Percentiles rank a stretch among this genome's conserved stretches.
Conservation (phyloP, 2,113 vertebrate genomes). For the Pituophis catenifer region DNA sequence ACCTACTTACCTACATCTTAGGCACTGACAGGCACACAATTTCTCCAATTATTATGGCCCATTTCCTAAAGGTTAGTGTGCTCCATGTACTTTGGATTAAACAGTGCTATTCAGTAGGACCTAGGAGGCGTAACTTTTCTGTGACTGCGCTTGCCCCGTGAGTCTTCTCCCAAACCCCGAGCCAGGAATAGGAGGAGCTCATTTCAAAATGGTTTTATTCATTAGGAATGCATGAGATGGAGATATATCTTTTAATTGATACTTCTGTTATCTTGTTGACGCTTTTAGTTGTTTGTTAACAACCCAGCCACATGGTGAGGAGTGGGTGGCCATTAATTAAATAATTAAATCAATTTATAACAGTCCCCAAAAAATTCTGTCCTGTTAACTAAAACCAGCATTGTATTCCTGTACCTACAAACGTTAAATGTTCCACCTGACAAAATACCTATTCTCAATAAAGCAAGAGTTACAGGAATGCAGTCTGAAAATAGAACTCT, state of each 20-base stretch:
- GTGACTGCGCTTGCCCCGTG: neutral
- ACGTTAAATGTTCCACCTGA: neutral
- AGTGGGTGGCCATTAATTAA: neutral
- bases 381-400: neutral
- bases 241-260: neutral
- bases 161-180: neutral
- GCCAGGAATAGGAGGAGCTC: neutral
- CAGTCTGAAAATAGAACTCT: neutral
- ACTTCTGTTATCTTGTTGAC: neutral
- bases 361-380: neutral
- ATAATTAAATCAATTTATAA: constrained; percentile 11
- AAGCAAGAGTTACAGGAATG: neutral
- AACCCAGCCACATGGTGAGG: neutral
- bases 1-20: neutral
- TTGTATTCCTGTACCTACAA: neutral
- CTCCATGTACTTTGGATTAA: neutral
- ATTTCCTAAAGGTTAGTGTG: neutral
- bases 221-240: neutral
- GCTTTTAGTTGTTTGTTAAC: neutral
- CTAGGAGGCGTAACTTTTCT: neutral
- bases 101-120: neutral
- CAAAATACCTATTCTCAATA: constrained; percentile 1
- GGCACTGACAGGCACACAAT: neutral
- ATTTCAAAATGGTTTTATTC: neutral
- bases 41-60: constrained; percentile 24